A percentile compares a stretch with the other conserved stretches of the same genome.
Conservation (phyloP, 2,888 invertebrate genomes). For the Plagodis pulveraria region DNA sequence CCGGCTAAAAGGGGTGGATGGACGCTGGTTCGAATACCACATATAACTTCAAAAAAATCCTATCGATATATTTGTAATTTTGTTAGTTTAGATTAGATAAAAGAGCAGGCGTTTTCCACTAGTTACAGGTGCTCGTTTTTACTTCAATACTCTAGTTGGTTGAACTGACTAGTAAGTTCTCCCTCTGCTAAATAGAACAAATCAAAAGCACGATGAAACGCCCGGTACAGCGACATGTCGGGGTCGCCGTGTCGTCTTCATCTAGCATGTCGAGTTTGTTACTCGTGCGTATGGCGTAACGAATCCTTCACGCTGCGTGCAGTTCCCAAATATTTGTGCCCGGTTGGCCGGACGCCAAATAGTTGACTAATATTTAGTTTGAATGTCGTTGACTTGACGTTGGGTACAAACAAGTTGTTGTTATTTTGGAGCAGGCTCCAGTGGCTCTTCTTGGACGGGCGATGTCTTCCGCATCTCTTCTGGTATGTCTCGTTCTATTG, state of each 20-base stretch:
- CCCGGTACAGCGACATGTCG: too few relatives aligned
- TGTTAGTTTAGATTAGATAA: too few relatives aligned
- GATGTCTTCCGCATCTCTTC: slow-evolving; percentile 2
- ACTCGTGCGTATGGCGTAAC: slow-evolving; percentile 18
- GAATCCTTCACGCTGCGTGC: slow-evolving; percentile 16
- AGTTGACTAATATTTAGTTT: slow-evolving; percentile 36
- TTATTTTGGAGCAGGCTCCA: slow-evolving; percentile 12
- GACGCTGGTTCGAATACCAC: too few relatives aligned
- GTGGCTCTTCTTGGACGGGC: background rate
- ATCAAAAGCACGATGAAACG: too few relatives aligned
- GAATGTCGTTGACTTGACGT: slow-evolving; percentile 40
- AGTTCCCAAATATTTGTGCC: slow-evolving; percentile 26
- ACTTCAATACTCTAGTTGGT: too few relatives aligned
- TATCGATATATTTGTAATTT: too few relatives aligned
- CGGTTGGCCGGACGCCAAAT: slow-evolving; percentile 32
- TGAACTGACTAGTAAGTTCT: too few relatives aligned
- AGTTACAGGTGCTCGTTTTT: too few relatives aligned
- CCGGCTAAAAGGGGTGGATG: too few relatives aligned
- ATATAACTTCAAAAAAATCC: too few relatives aligned
- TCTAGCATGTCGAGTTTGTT: background rate
- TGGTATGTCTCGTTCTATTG: background rate
- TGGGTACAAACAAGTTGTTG: slow-evolving; percentile 20
- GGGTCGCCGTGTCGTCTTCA: background rate
- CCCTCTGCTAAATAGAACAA: too few relatives aligned
- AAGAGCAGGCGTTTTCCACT: too few relatives aligned